Percentiles rank a stretch among this genome's conserved stretches.
Conservation (phyloP, 2,797 vertebrate genomes). For the Petrocephalus schoutedeni region DNA sequence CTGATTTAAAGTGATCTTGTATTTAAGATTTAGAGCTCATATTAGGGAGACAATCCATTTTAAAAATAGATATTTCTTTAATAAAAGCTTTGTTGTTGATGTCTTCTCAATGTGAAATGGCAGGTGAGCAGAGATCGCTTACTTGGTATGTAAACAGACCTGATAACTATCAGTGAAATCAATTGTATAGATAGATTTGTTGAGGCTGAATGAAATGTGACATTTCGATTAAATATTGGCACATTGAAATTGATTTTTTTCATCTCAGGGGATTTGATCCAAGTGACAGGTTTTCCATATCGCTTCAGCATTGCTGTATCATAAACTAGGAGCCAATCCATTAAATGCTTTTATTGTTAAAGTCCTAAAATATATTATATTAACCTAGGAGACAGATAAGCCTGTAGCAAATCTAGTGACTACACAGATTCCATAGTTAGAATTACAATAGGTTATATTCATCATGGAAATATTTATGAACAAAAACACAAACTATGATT, state of each 20-base stretch:
- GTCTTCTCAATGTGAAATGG: background rate
- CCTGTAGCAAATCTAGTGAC: background rate
- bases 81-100: background rate
- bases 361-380: background rate
- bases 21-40: background rate
- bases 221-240: background rate
- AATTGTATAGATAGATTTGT: background rate
- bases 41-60: background rate
- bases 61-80: background rate
- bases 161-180: background rate
- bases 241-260: background rate
- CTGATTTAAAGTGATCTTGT: background rate
- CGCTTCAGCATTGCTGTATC: background rate
- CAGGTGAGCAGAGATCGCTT: background rate
- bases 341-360: background rate
- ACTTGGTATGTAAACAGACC: background rate
- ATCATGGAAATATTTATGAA: background rate
- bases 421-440: background rate
- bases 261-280: background rate
- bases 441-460: background rate
- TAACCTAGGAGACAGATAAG: background rate
- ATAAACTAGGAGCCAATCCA: background rate
- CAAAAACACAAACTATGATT: background rate
- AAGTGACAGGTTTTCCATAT: background rate
- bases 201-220: background rate